Evolutionary conservation across 2,113 vertebrate genomes (phyloP).

Genomic region (Oxygymnocypris stewartii): DNA sequence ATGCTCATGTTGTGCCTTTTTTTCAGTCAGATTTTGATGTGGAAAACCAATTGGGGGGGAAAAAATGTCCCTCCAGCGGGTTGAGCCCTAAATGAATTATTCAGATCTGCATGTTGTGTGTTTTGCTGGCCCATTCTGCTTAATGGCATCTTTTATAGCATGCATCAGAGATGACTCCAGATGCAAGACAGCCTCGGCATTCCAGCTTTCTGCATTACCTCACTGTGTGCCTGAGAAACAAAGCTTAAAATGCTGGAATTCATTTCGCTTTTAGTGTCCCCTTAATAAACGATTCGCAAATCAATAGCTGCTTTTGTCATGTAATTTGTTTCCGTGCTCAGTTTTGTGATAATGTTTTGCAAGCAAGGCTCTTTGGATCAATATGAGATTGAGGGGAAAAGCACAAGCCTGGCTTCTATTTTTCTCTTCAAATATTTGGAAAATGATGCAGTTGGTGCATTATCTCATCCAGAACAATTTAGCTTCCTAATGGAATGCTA

Average conservation of each 20-base stretch:
- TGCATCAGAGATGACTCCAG: slow-evolving; percentile 76
- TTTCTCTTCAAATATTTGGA: slow-evolving; percentile 51
- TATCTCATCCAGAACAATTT: slow-evolving; percentile 46
- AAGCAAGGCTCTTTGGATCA: slow-evolving; percentile 60
- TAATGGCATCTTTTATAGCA: slow-evolving; percentile 76
- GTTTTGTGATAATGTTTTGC: slow-evolving; percentile 66
- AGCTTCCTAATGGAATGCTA: slow-evolving; percentile 37
- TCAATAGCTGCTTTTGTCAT: slow-evolving; percentile 74
- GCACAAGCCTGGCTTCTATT: slow-evolving; percentile 46
- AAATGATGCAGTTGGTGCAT: slow-evolving; percentile 45
- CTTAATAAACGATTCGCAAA: slow-evolving; percentile 76
- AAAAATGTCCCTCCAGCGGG: slow-evolving; percentile 67
- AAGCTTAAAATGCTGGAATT: slow-evolving; percentile 72
- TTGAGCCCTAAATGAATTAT: slow-evolving; percentile 77
- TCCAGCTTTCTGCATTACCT: slow-evolving; percentile 62
- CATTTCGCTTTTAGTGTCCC: slow-evolving; percentile 69
- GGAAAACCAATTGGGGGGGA: slow-evolving; percentile 69
- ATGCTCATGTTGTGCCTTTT: slow-evolving; percentile 62
- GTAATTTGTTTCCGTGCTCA: slow-evolving; percentile 68
- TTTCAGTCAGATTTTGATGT: slow-evolving; percentile 68
- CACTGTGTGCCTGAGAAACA: slow-evolving; percentile 68
- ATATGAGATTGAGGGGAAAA: slow-evolving; percentile 41
- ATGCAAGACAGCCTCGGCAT: slow-evolving; percentile 63
- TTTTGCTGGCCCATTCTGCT: slow-evolving; percentile 73
- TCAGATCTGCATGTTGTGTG: slow-evolving; percentile 70